Conservation (phyloP, 2,888 invertebrate genomes). For the Lasius platythorax region DNA sequence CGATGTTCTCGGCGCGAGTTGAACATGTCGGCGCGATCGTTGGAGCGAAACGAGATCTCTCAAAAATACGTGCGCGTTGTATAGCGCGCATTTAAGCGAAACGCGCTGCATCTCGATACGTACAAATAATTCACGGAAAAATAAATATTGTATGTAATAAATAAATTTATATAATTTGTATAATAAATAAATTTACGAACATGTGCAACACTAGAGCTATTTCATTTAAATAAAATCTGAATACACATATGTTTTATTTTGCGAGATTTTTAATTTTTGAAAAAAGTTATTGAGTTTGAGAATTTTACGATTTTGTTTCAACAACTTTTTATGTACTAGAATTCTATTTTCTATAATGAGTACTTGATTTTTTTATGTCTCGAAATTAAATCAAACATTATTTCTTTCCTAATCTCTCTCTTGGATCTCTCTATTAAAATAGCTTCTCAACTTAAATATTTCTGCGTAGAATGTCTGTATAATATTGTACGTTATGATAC, state of each 20-base stretch:
- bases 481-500: slow-evolving; percentile 3
- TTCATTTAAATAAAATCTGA: not conserved
- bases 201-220: not conserved
- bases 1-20: slow-evolving; percentile 1
- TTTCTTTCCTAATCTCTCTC: not conserved
- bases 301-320: not conserved
- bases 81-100: not conserved
- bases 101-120: not conserved
- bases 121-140: not conserved
- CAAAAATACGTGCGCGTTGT: not conserved
- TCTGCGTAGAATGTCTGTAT: not conserved
- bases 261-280: not conserved
- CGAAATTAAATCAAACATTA: not conserved
- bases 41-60: not conserved
- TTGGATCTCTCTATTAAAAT: not conserved
- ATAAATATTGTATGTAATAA: not conserved
- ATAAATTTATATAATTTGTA: not conserved
- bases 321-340: not conserved
- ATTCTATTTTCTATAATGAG: not conserved
- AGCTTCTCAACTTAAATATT: slow-evolving; percentile 10
- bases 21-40: not conserved
- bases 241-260: not conserved
- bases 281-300: not conserved
- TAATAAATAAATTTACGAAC: not conserved
- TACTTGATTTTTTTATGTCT: not conserved